phyloP scores from a whole-genome alignment of 2,888 invertebrate species.

The Tetramorium bicarinatum region DNA sequence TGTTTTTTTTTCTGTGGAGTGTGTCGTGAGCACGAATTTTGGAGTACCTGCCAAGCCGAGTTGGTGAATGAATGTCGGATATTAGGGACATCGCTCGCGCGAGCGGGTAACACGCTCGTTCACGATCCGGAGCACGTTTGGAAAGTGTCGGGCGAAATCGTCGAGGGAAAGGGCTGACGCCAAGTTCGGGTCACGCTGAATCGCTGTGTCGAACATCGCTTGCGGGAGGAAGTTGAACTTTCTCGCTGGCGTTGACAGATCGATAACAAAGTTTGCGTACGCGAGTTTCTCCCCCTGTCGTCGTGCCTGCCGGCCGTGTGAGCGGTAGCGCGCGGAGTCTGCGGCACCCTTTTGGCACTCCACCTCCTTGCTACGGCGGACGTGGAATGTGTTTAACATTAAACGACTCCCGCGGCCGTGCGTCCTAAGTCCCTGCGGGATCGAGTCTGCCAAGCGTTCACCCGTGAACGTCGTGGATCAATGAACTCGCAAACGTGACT shows the following conservation, averaged over 20 bases:
- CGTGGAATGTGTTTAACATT: constrained; percentile 57
- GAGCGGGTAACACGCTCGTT: constrained; percentile 2
- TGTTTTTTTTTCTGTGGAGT: constrained; percentile 42
- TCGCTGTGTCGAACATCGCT: constrained; percentile 69
- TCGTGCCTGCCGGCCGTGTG: constrained; percentile 61
- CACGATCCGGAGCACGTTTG: constrained; percentile 22
- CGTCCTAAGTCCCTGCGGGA: constrained; percentile 30
- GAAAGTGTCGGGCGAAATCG: constrained; percentile 14
- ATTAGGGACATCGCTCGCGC: background rate
- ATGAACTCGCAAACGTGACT: constrained; percentile 51
- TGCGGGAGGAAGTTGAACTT: constrained; percentile 77
- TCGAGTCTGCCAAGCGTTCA: constrained; percentile 28
- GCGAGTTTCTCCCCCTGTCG: constrained; percentile 69
- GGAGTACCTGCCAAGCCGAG: background rate
- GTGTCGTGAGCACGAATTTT: constrained; percentile 35
- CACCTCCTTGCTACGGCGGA: constrained; percentile 30
- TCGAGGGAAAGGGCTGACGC: constrained; percentile 17
- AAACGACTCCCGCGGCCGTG: constrained; percentile 32
- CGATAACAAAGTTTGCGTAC: constrained; percentile 80
- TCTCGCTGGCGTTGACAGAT: constrained; percentile 80
- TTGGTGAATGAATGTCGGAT: constrained; percentile 28
- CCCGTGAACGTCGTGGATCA: constrained; percentile 47
- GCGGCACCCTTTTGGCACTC: constrained; percentile 39
- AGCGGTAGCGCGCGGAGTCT: constrained; percentile 38
- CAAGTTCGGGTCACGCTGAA: constrained; percentile 56